Conservation (phyloP, 2,797 vertebrate genomes). For the Trachurus trachurus region DNA sequence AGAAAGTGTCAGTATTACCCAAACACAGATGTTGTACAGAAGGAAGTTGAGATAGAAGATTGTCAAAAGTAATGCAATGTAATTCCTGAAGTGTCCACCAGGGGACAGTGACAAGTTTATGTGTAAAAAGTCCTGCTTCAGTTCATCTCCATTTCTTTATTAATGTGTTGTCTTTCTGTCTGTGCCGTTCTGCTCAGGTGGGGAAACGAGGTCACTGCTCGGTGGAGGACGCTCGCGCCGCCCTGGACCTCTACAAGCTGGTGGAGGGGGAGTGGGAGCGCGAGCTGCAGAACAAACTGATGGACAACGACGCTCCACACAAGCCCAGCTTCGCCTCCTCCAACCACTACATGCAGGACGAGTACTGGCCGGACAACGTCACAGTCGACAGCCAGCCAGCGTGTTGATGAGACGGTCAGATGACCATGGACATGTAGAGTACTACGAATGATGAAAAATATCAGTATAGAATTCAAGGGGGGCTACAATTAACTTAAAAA, state of each 20-base stretch:
- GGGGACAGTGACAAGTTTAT: not conserved
- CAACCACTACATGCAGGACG: conserved; percentile 92
- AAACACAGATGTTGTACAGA: not conserved
- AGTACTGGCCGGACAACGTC: conserved; percentile 91
- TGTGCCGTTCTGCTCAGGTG: conserved; percentile 73
- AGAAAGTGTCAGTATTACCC: not conserved
- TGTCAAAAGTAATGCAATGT: not conserved
- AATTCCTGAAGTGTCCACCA: conserved; percentile 18
- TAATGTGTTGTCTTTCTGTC: no score
- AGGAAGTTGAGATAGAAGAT: not conserved
- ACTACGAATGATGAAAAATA: not conserved
- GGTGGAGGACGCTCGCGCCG: conserved; percentile 91
- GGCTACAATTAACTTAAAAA: no score
- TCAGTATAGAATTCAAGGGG: not conserved
- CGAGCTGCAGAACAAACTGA: conserved; percentile 79
- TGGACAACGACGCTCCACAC: conserved; percentile 22
- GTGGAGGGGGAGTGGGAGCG: conserved; percentile 92
- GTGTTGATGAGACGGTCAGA: not conserved
- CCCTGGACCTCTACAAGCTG: conserved; percentile 95
- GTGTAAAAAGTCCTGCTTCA: not conserved
- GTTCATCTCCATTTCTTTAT: no score
- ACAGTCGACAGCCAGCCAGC: conserved; percentile 71
- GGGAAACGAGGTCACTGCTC: conserved; percentile 91
- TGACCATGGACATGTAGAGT: not conserved
- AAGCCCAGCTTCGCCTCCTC: conserved; percentile 63